A percentile compares a stretch with the other conserved stretches of the same genome.
These are phyloP conservation scores for Clunio marinus DNA, from an alignment of 2,888 invertebrate genomes.

Conservation along the genomic window DNA sequence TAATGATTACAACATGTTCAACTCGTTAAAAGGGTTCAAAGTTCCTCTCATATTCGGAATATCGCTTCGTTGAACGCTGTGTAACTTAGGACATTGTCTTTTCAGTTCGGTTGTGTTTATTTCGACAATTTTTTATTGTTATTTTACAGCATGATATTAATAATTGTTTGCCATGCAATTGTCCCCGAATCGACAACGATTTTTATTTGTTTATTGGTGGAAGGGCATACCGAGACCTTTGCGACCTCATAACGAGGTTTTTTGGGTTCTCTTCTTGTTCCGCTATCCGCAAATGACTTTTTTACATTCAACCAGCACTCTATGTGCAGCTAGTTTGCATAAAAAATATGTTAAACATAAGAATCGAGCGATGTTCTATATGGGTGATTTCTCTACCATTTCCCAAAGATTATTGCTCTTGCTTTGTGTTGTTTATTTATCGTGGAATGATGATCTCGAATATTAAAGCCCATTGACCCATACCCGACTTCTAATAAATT, in stretches of 20 bases:
- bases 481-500: too few species aligned
- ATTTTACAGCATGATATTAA: conserved; percentile 33
- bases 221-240: not conserved
- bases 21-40: conserved; percentile 27
- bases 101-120: not conserved
- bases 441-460: conserved; percentile 21
- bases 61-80: not conserved
- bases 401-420: not conserved
- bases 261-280: not conserved
- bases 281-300: not conserved
- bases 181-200: conserved; percentile 10
- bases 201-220: conserved; percentile 6
- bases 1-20: conserved; percentile 30
- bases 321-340: conserved; percentile 33
- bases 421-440: not conserved
- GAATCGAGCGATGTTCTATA: conserved; percentile 20
- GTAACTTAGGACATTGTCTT: conserved; percentile 20
- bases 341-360: conserved; percentile 26
- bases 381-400: not conserved
- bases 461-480: too few species aligned
- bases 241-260: not conserved
- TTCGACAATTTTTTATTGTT: conserved; percentile 26
- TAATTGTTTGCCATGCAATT: conserved; percentile 29
- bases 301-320: not conserved
- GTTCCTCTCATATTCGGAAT: conserved; percentile 17